phyloP scores from a whole-genome alignment of 2,113 vertebrate genomes.

The Silurus meridionalis region DNA sequence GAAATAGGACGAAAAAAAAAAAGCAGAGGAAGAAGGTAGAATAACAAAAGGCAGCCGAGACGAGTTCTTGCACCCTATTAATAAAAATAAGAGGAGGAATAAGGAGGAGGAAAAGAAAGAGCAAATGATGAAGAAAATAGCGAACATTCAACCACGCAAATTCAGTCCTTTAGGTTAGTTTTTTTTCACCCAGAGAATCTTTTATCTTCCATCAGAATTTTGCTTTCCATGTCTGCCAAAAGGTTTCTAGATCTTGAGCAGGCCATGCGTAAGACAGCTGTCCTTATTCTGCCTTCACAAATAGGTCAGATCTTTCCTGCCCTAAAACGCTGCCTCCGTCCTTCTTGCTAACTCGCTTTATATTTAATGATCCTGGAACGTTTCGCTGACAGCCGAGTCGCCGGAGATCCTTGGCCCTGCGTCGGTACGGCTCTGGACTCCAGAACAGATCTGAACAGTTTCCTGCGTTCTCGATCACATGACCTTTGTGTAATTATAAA shows the following conservation, averaged over 20 bases:
- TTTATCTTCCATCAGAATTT: neutral
- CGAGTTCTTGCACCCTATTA: too few species aligned
- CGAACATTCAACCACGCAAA: too few species aligned
- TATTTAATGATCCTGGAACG: slow-evolving; percentile 25
- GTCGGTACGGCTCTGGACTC: neutral
- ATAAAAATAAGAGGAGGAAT: too few species aligned
- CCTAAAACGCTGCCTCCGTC: neutral
- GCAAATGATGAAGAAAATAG: too few species aligned
- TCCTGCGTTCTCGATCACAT: neutral
- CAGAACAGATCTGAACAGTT: neutral
- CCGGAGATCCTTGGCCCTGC: too few species aligned
- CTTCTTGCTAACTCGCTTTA: neutral
- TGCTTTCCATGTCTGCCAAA: neutral
- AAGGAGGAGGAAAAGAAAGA: too few species aligned
- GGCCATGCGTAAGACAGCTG: neutral
- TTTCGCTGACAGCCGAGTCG: neutral
- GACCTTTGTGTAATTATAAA: neutral
- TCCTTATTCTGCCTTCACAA: slow-evolving; percentile 3
- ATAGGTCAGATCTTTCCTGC: neutral
- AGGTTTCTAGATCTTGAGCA: neutral
- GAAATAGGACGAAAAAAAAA: too few species aligned
- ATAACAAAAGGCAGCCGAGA: too few species aligned
- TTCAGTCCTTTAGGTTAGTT: neutral
- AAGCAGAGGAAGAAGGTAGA: too few species aligned
- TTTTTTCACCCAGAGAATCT: neutral